Evolutionary conservation across 1,140 invertebrate genomes (phyloP), one percentile per base, ranked within the genome.

Genomic region (Holotrichia oblita): DNA sequence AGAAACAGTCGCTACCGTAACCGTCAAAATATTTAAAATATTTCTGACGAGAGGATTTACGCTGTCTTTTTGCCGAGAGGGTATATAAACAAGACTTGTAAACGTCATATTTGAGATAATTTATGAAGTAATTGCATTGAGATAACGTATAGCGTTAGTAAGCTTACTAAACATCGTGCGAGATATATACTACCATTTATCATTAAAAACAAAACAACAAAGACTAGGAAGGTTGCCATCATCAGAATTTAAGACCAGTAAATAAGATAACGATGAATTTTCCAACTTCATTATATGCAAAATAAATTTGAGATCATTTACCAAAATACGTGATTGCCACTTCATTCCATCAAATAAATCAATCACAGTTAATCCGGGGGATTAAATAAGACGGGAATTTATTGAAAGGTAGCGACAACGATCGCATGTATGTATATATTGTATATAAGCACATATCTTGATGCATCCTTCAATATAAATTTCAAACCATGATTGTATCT

Each of bases 281-380:
- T n/a, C 41, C 12, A 48, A 48, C 3, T 48, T 48, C 27, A 55
- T 55, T 17, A 55, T 14, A 55, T 14, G 14, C n/a, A 55, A 55
- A 55, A n/a, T 17, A 55, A 55, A 55, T 17, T n/a, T 17, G 48
- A 17, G 48, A 55, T 55, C 17, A 17, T n/a, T 55, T 6, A 6
- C 48, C 48, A 55, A 55, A 55, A 55, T 55, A 17, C 9, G 48
- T 17, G 17, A 55, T 17, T 55, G 48, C n/a, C 14, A 55, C 12
- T 55, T n/a, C 6, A n/a, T 55, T 14, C 48, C 48, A 55, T 55
- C 14, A 55, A 55, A 55, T 55, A 55, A 55, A 55, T 55, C 48
- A 55, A 55, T 55, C 48, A 55, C 12, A 17, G 14, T 17, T 55
- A 17, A 55, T 55, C 48, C 6, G 17, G 6, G 3, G 48, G 48